phyloP scores from a whole-genome alignment of 2,797 vertebrate genomes.

The Gambelia wislizenii region DNA sequence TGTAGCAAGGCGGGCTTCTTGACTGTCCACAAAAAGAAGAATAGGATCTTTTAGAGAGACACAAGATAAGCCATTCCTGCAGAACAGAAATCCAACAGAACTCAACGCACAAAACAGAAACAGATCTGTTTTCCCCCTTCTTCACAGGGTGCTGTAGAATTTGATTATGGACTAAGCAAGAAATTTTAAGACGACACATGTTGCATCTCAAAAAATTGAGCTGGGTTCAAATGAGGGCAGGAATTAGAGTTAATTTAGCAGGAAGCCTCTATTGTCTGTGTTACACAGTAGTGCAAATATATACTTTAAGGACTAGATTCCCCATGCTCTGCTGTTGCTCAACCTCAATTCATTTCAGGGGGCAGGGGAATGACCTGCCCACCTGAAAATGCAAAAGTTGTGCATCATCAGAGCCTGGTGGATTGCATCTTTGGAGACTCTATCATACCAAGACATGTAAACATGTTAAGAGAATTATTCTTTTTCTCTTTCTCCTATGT shows the following conservation, averaged over 20 bases:
- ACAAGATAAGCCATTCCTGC: background rate
- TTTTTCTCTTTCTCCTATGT: background rate
- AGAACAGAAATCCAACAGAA: background rate
- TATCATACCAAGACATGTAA: background rate
- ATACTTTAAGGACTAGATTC: background rate
- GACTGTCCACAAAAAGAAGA: too few relatives aligned
- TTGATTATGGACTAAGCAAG: background rate
- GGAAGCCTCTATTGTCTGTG: background rate
- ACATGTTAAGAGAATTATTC: background rate
- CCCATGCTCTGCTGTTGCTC: too few relatives aligned
- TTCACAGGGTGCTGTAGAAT: background rate
- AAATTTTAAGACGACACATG: background rate
- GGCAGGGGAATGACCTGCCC: background rate
- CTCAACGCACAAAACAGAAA: too few relatives aligned
- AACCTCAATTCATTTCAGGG: background rate
- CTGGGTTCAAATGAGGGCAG: background rate
- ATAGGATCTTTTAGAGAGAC: background rate
- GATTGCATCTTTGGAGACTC: too few relatives aligned
- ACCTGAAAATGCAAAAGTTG: background rate
- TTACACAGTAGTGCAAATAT: background rate
- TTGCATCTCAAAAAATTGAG: background rate
- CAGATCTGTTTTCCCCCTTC: too few relatives aligned
- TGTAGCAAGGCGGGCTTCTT: background rate
- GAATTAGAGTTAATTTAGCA: background rate
- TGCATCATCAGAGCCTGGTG: background rate